Evolutionary conservation across 2,113 vertebrate species (phyloP).

Genomic region (Acinonyx jubatus): DNA sequence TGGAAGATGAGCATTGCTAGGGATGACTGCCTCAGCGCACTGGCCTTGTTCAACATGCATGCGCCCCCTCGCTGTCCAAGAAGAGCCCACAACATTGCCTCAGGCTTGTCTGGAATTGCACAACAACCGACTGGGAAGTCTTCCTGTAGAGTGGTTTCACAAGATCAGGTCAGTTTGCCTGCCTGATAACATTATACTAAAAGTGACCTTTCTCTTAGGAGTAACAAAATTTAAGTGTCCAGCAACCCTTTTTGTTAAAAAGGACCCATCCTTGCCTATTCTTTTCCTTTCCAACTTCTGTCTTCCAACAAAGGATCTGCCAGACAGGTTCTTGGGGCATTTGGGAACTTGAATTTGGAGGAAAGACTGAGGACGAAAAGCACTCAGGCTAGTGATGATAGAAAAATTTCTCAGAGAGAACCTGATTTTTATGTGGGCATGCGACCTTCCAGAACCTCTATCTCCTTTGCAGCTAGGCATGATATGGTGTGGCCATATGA

Average conservation of each 20-base stretch:
- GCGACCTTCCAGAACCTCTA: background rate
- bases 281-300: background rate
- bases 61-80: background rate
- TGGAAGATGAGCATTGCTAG: background rate
- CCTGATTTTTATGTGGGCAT: background rate
- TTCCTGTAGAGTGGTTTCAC: background rate
- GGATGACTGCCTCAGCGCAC: background rate
- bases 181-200: background rate
- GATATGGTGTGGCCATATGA: background rate
- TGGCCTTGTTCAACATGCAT: background rate
- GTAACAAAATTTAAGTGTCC: background rate
- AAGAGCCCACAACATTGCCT: background rate
- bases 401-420: background rate
- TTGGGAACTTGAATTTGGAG: background rate
- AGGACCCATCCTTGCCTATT: background rate
- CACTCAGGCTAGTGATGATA: background rate
- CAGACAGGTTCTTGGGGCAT: background rate
- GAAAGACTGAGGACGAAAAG: background rate
- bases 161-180: background rate
- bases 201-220: background rate
- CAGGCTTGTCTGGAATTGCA: background rate
- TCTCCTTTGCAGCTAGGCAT: background rate
- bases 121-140: background rate
- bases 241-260: background rate
- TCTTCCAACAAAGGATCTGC: background rate